Evolutionary conservation across 1,140 invertebrate genomes (phyloP).

Genomic region (Orchestia grillus): DNA sequence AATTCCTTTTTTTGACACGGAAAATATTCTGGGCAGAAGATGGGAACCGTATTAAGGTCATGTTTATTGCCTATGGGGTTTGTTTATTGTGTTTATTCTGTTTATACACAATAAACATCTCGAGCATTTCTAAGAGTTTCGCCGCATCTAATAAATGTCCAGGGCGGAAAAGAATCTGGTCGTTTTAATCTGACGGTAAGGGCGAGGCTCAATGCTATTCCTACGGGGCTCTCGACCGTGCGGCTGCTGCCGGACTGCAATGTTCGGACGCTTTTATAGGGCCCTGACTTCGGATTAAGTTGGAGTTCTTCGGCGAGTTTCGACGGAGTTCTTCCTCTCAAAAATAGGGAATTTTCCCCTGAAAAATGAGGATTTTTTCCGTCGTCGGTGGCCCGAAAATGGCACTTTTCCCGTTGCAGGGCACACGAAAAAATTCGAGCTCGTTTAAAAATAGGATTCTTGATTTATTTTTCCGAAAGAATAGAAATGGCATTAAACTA

Average conservation of each 20-base stretch:
- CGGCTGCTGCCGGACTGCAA: background rate
- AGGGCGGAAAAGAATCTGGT: background rate
- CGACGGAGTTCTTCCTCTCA: background rate
- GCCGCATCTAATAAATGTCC: conserved; percentile 46
- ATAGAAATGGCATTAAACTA: too few species aligned
- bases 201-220: background rate
- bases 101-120: conserved; percentile 47
- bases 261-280: background rate
- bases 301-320: background rate
- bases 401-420: background rate
- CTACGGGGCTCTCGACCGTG: background rate
- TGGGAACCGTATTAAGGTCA: background rate
- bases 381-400: background rate
- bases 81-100: conserved; percentile 48
- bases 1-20: conserved; percentile 16
- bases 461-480: background rate
- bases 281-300: conserved; percentile 22
- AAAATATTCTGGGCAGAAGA: conserved; percentile 29
- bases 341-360: background rate
- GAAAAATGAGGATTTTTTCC: background rate
- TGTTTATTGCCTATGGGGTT: conserved; percentile 35
- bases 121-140: conserved; percentile 45
- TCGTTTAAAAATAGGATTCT: background rate
- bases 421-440: background rate
- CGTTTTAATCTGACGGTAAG: conserved; percentile 29